Evolutionary conservation across 2,888 invertebrate species (phyloP).

Genomic region (Acanthacorydalis orientalis): DNA sequence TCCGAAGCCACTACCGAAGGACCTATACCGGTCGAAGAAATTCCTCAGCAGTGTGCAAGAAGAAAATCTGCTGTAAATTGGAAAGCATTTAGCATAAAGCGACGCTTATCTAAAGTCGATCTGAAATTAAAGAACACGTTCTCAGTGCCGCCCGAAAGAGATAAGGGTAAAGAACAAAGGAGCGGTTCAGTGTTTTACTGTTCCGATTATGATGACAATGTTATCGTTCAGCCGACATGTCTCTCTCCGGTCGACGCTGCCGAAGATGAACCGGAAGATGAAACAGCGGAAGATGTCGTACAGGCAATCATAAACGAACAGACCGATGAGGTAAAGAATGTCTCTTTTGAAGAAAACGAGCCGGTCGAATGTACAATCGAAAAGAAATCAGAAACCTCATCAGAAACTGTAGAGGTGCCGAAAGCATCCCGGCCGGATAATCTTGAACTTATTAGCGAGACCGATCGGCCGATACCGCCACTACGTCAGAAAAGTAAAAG

Average conservation of each 20-base stretch:
- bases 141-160: slow-evolving; percentile 27
- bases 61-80: not conserved
- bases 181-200: slow-evolving; percentile 27
- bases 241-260: slow-evolving; percentile 18
- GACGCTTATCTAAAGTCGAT: slow-evolving; percentile 66
- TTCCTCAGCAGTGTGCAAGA: not conserved
- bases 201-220: slow-evolving; percentile 18
- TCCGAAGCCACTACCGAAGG: slow-evolving; percentile 2
- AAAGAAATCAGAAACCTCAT: slow-evolving; percentile 13
- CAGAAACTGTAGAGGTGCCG: slow-evolving; percentile 12
- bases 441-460: slow-evolving; percentile 37
- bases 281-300: not conserved
- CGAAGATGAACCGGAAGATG: slow-evolving; percentile 3
- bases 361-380: not conserved
- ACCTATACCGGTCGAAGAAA: not conserved
- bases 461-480: slow-evolving; percentile 33
- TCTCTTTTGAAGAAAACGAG: not conserved
- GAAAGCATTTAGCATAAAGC: slow-evolving; percentile 55
- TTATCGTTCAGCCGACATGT: slow-evolving; percentile 10
- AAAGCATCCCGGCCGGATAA: slow-evolving; percentile 39
- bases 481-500: slow-evolving; percentile 33
- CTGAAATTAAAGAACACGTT: slow-evolving; percentile 54
- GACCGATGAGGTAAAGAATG: not conserved
- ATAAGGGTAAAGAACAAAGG: not conserved
- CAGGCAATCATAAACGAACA: no score